Evolutionary conservation across 2,113 vertebrate species (phyloP).

Genomic region (Silurus meridionalis): DNA sequence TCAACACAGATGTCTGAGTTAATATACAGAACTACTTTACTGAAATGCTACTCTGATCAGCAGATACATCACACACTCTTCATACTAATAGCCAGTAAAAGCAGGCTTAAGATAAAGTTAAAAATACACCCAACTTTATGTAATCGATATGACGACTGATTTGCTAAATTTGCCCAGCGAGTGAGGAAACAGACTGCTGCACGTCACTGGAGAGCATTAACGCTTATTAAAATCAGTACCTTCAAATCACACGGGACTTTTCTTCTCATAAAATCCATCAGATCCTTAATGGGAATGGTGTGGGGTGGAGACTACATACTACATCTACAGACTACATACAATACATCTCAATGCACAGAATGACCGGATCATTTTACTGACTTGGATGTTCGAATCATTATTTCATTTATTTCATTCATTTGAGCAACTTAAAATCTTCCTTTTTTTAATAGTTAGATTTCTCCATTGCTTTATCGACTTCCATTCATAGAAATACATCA

Average conservation of each 20-base stretch:
- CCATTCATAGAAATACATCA: too few species aligned
- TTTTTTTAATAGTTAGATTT: too few species aligned
- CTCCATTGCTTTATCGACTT: too few species aligned
- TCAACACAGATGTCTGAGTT: background rate
- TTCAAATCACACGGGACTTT: conserved; percentile 27
- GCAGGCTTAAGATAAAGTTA: background rate
- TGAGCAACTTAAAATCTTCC: too few species aligned
- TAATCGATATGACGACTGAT: conserved; percentile 35
- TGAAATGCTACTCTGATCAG: background rate
- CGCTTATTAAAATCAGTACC: conserved; percentile 28
- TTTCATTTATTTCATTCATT: too few species aligned
- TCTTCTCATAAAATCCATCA: conserved; percentile 16
- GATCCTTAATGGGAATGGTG: conserved; percentile 4
- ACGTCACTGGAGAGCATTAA: conserved; percentile 15
- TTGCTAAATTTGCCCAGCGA: conserved; percentile 17
- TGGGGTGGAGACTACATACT: background rate
- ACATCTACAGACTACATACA: background rate
- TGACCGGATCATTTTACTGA: too few species aligned
- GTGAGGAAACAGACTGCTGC: conserved; percentile 8
- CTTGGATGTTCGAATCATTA: too few species aligned
- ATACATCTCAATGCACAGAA: background rate
- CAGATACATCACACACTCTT: background rate
- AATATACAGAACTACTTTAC: background rate
- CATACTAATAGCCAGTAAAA: conserved; percentile 18
- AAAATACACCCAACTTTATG: conserved; percentile 23